Evolutionary conservation across 2,797 vertebrate species (phyloP).

Genomic region (Bovichtus variegatus): DNA sequence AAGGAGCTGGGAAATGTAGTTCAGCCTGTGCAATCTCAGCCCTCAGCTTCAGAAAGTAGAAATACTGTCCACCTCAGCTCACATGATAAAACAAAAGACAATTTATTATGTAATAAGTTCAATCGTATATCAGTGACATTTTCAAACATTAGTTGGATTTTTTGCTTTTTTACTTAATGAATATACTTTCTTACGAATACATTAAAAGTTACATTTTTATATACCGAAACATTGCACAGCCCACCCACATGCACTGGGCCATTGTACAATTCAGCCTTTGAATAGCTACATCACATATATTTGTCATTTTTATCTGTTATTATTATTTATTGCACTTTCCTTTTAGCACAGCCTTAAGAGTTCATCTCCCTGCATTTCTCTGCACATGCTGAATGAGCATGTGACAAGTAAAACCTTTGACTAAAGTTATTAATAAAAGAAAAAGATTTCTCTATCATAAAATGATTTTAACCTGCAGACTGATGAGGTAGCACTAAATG

Average conservation of each 20-base stretch:
- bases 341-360: no score
- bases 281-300: no score
- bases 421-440: neutral
- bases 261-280: no score
- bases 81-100: neutral
- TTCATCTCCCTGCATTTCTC: no score
- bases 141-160: neutral
- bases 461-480: neutral
- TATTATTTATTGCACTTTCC: no score
- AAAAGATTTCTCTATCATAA: neutral
- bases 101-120: neutral
- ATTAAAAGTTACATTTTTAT: neutral
- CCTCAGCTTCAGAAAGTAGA: neutral
- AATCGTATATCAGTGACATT: neutral
- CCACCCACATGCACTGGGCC: no score
- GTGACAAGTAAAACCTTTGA: neutral
- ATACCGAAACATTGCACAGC: no score
- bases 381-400: no score
- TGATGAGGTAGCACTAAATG: neutral
- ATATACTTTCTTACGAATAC: neutral
- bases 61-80: neutral
- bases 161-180: neutral
- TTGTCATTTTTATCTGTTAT: no score
- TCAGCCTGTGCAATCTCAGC: neutral
- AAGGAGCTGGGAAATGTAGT: neutral